These are phyloP conservation scores for Cheilosia pagana DNA, from an alignment of 2,888 invertebrate species.

Conservation along the genomic window DNA sequence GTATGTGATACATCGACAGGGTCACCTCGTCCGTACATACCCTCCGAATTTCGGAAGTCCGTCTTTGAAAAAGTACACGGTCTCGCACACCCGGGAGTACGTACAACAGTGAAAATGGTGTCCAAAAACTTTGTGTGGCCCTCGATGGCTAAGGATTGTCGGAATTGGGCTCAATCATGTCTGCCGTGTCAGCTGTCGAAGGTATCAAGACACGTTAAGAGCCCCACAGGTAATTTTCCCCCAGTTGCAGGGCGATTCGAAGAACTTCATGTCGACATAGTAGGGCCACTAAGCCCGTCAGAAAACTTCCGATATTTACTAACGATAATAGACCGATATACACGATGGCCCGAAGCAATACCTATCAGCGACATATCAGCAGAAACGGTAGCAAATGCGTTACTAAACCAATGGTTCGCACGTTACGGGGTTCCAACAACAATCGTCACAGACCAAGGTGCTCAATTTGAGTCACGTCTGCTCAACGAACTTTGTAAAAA, in stretches of 20 bases:
- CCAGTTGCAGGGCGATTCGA: conserved; percentile 16
- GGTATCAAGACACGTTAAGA: conserved; percentile 27
- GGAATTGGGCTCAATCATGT: conserved; percentile 16
- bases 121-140: conserved; percentile 22
- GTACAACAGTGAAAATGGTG: neutral
- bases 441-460: conserved; percentile 81
- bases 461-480: conserved; percentile 79
- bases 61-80: conserved; percentile 30
- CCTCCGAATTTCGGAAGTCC: conserved; percentile 19
- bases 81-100: conserved; percentile 23
- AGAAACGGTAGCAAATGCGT: conserved; percentile 1
- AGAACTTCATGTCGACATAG: conserved; percentile 27
- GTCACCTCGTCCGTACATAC: conserved; percentile 24
- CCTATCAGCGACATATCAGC: conserved; percentile 75
- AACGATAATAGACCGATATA: conserved; percentile 34
- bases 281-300: conserved; percentile 8
- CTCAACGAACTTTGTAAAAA: conserved; percentile 77
- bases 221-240: conserved; percentile 4
- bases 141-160: conserved; percentile 11
- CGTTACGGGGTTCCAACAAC: conserved; percentile 46
- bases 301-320: conserved; percentile 14
- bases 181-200: conserved; percentile 21
- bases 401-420: conserved; percentile 9
- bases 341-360: neutral
- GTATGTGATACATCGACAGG: conserved; percentile 29